Percentiles rank a stretch among this genome's conserved stretches.
These are phyloP conservation scores for Dreissena polymorpha DNA, from an alignment of 1,140 invertebrate genomes.

Conservation along the genomic window DNA sequence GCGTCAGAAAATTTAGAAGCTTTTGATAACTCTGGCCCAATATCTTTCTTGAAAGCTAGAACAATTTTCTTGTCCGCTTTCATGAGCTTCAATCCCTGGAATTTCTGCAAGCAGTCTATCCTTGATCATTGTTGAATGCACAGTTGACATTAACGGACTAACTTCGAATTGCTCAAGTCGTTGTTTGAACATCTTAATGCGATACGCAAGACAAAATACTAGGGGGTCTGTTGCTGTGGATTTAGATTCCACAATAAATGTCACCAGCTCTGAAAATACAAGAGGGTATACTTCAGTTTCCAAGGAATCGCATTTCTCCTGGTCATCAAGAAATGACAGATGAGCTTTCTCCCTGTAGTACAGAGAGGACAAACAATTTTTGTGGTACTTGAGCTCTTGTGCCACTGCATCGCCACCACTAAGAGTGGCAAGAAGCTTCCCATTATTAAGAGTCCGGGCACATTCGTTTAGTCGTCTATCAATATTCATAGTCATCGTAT, in stretches of 20 bases:
- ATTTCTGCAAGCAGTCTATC: constrained; percentile 23
- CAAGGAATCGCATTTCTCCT: not conserved
- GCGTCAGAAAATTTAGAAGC: constrained; percentile 46
- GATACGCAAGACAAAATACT: constrained; percentile 33
- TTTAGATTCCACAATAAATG: constrained; percentile 43
- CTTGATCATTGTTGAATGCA: not conserved
- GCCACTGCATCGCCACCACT: constrained; percentile 57
- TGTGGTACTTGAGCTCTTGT: constrained; percentile 55
- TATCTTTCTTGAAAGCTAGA: constrained; percentile 47
- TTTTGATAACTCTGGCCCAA: constrained; percentile 15
- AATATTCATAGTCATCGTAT: constrained; percentile 12
- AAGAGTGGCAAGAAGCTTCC: constrained; percentile 42
- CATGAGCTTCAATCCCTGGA: constrained; percentile 35
- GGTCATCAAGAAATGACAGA: not conserved
- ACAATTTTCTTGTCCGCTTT: constrained; percentile 46
- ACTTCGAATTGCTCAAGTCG: constrained; percentile 29
- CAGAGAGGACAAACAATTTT: constrained; percentile 27
- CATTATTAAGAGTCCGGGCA: constrained; percentile 12
- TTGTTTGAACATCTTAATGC: constrained; percentile 39
- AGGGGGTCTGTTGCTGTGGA: not conserved
- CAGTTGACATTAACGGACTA: no score
- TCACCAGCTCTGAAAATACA: constrained; percentile 45
- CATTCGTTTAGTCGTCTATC: constrained; percentile 3
- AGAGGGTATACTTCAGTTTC: constrained; percentile 40
- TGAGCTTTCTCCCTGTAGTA: constrained; percentile 25